phyloP scores from a whole-genome alignment of 2,113 vertebrate species.

The Esox niger region DNA sequence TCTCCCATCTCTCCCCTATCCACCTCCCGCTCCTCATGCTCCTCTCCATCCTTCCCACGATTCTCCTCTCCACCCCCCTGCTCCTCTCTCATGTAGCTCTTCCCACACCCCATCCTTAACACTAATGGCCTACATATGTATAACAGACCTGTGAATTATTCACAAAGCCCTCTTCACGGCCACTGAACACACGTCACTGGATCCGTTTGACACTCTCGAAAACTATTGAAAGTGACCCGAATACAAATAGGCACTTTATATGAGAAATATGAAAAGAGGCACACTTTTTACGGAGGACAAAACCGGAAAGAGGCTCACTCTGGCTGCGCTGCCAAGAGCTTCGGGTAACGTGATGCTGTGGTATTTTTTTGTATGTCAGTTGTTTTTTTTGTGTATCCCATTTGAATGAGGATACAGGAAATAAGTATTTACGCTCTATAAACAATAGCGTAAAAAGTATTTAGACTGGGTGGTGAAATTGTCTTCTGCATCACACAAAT shows the following conservation, averaged over 20 bases:
- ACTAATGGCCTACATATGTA: constrained; percentile 41
- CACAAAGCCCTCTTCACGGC: constrained; percentile 30
- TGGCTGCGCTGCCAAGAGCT: constrained; percentile 4
- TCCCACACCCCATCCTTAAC: constrained; percentile 2
- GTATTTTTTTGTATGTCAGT: no score
- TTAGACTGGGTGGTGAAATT: no score
- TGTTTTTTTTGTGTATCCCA: no score
- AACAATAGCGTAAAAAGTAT: no score
- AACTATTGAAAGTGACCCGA: constrained; percentile 41
- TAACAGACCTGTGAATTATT: constrained; percentile 63
- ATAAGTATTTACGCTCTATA: no score
- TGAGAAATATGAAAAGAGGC: constrained; percentile 14
- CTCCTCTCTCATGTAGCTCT: constrained; percentile 2
- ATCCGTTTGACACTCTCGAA: constrained; percentile 28
- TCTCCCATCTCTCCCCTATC: no score
- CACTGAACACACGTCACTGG: constrained; percentile 30
- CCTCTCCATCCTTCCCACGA: no score
- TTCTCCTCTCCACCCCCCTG: not conserved
- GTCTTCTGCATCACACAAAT: no score
- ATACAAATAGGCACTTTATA: constrained; percentile 20
- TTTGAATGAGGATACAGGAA: no score
- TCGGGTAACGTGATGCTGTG: constrained; percentile 20
- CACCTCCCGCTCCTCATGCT: constrained; percentile 15
- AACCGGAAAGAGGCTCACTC: not conserved
- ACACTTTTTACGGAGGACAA: no score